Conservation (phyloP, 2,797 vertebrate genomes). For the Orientallactaga sibirica region DNA sequence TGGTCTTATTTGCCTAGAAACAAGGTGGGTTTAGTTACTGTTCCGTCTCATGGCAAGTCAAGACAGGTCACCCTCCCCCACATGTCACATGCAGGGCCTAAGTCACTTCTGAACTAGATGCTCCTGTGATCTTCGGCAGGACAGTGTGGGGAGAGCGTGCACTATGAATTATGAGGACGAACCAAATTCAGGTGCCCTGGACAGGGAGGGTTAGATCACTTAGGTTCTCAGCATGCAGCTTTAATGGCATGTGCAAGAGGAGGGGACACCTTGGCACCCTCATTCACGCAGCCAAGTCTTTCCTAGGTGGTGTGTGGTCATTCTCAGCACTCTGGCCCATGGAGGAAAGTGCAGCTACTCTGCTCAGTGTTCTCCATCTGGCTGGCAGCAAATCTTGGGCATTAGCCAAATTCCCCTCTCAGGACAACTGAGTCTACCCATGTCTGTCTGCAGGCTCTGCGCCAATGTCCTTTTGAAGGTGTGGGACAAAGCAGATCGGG, state of each 20-base stretch:
- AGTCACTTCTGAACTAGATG: background rate
- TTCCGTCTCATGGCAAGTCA: background rate
- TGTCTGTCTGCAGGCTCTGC: background rate
- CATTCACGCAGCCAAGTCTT: background rate
- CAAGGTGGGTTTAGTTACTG: background rate
- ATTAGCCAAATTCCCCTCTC: background rate
- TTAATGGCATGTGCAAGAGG: no score
- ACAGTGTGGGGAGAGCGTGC: background rate
- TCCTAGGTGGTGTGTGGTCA: background rate
- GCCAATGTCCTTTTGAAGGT: background rate
- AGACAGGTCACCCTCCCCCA: background rate
- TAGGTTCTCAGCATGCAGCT: no score
- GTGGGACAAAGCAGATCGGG: background rate
- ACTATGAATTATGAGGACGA: no score
- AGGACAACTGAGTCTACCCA: fast-evolving
- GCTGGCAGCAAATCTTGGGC: background rate
- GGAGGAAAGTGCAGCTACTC: fast-evolving
- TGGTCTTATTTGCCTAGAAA: background rate
- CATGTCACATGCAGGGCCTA: background rate
- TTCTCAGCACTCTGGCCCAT: background rate
- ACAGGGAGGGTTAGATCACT: no score
- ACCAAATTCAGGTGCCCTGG: no score
- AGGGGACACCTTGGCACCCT: background rate
- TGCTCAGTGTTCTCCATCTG: fast-evolving
- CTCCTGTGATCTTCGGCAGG: no score